Evolutionary conservation across 2,888 invertebrate genomes (phyloP), one percentile per base, ranked within the genome.

Genomic region (Mystacides longicornis): DNA sequence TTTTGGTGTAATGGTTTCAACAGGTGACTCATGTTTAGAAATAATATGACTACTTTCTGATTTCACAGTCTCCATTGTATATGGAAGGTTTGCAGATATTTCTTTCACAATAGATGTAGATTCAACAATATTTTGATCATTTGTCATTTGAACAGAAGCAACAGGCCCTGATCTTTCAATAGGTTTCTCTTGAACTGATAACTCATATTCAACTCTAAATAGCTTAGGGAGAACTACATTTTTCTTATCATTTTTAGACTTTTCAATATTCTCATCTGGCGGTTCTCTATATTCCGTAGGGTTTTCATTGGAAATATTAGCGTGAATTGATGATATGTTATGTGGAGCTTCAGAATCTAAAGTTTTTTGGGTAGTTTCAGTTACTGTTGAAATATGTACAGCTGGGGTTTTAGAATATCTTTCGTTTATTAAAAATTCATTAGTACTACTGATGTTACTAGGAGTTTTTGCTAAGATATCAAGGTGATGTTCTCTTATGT

Each of bases 101-200:
- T 57, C 57, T 31, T 57, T 59, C 9, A 58, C 54, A 9, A 59
- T 43, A n/a, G 55, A 46, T 9, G 55, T 52, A 42, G 57, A 50
- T 47, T 60, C 58, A 46, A 46, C 31, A 27, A 53, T 27, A 37
- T 54, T 50, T 45, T 56, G 50, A 20, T 60, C 55, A 46, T 52
- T 60, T 58, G 69, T 68, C 49, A 67, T 60, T 63, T 65, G 67
- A 61, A 69, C 65, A 4, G 67, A 56, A 19, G 69, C 57, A 2
- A 66, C 63, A 20, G 52, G 22, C 3, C 9, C 23, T 45, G 47
- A 18, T 33, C 47, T 21, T 9, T 52, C 31, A 2, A 53, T 50
- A 20, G 56, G 56, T 64, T 72, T 75, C 56, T 77, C 70, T 57
- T 75, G 72, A 33, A 72, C 59, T 19, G 69, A 66, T 21, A 71